Percentiles rank a stretch among this genome's conserved stretches.
Evolutionary conservation across 2,888 invertebrate genomes (phyloP).

Genomic region (Axea sp.): DNA sequence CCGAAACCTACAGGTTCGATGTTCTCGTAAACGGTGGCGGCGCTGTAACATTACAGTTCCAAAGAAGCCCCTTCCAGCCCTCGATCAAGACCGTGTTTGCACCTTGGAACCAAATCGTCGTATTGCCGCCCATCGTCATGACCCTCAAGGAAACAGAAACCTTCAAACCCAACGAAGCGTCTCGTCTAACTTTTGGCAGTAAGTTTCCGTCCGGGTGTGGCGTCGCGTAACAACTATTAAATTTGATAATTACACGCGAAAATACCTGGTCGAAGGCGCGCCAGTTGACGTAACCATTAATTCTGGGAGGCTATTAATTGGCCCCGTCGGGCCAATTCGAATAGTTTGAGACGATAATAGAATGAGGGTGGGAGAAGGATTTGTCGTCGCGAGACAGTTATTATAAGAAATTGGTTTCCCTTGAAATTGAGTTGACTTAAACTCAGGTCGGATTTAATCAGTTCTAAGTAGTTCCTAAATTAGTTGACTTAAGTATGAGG

Average conservation of each 20-base stretch:
- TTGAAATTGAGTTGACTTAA: constrained; percentile 39
- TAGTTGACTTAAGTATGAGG: constrained; percentile 16
- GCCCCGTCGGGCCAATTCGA: constrained; percentile 47
- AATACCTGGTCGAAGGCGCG: constrained; percentile 35
- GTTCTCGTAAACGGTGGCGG: constrained; percentile 99
- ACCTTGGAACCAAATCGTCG: constrained; percentile 99
- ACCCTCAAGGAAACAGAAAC: constrained; percentile 84
- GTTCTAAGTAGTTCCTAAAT: constrained; percentile 24
- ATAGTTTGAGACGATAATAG: constrained; percentile 44
- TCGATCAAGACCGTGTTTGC: constrained; percentile 94
- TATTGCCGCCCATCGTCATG: constrained; percentile 91
- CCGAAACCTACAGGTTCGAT: constrained; percentile 98
- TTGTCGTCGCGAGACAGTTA: constrained; percentile 45
- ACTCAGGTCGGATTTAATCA: constrained; percentile 29
- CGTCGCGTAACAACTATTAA: constrained; percentile 50
- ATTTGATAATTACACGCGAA: constrained; percentile 52
- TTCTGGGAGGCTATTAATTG: constrained; percentile 47
- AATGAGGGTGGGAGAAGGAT: constrained; percentile 32
- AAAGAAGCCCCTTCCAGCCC: constrained; percentile 95
- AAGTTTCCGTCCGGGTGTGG: constrained; percentile 65
- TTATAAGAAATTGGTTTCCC: constrained; percentile 41
- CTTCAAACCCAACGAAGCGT: constrained; percentile 75
- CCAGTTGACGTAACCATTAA: constrained; percentile 42
- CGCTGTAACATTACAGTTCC: constrained; percentile 97
- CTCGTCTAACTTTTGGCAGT: constrained; percentile 77